phyloP scores from a whole-genome alignment of 2,888 invertebrate species.

The Tenthredo mesomela region DNA sequence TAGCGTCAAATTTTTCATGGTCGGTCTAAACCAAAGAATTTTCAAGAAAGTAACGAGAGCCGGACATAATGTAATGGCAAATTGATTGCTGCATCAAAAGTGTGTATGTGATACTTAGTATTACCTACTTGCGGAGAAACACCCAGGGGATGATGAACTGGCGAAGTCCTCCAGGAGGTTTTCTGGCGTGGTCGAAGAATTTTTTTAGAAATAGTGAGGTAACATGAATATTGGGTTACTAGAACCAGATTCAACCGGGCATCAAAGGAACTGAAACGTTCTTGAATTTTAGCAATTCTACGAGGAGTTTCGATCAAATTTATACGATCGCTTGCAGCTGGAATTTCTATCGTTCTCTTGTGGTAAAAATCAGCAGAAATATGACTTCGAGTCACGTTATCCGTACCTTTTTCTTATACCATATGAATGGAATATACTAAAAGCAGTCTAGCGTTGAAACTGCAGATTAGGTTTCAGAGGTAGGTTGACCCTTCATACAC shows the following conservation, averaged over 20 bases:
- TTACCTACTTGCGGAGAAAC: not conserved
- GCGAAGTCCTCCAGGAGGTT: not conserved
- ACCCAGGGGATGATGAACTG: not conserved
- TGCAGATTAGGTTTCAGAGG: conserved; percentile 1
- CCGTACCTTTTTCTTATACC: not conserved
- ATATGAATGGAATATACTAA: not conserved
- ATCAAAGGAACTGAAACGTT: conserved; percentile 12
- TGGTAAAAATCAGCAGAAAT: not conserved
- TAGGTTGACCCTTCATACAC: not conserved
- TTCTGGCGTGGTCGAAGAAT: not conserved
- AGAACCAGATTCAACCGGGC: conserved; percentile 10
- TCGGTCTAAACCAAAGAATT: not conserved
- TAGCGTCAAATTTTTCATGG: not conserved
- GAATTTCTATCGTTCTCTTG: not conserved
- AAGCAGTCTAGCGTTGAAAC: conserved; percentile 12
- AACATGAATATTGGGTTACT: conserved; percentile 1
- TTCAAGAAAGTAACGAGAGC: not conserved
- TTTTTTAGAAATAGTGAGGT: conserved; percentile 21
- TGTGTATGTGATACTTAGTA: not conserved
- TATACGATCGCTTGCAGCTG: conserved; percentile 16
- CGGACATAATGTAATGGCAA: not conserved
- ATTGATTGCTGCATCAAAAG: too few species aligned
- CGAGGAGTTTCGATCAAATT: not conserved
- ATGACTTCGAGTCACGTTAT: conserved; percentile 1
- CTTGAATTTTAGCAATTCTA: not conserved